Evolutionary conservation across 1,140 invertebrate species (phyloP).

Genomic region (Zaprionus lachaisei): DNA sequence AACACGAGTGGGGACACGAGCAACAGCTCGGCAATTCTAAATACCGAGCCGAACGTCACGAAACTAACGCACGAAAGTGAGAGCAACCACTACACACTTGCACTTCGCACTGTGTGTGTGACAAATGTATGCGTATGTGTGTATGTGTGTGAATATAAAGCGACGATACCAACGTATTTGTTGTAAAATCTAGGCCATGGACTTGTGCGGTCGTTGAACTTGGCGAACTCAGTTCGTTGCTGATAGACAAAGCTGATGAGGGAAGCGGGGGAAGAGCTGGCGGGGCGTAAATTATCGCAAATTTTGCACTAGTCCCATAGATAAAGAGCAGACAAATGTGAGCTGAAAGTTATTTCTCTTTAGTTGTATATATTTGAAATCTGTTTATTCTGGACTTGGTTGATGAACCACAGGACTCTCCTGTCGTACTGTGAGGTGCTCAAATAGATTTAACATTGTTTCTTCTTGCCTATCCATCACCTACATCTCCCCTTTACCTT

Average conservation of each 20-base stretch:
- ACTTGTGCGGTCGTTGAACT: constrained; percentile 81
- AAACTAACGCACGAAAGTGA: constrained; percentile 67
- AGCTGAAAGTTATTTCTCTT: background rate
- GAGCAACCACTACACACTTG: constrained; percentile 51
- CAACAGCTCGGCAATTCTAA: background rate
- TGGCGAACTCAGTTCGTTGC: constrained; percentile 57
- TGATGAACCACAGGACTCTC: no score
- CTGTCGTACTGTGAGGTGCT: no score
- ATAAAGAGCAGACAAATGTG: background rate
- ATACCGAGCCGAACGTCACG: background rate
- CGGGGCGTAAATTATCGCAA: background rate
- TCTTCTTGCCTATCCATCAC: background rate
- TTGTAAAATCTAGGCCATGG: constrained; percentile 82
- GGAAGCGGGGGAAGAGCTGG: background rate
- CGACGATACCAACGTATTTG: constrained; percentile 42
- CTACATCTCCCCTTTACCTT: no score
- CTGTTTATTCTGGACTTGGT: background rate
- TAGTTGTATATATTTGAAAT: background rate
- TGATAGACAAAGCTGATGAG: constrained; percentile 8
- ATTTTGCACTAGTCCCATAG: background rate
- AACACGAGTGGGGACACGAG: background rate
- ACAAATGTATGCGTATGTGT: background rate
- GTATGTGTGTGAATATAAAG: background rate
- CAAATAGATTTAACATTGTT: no score
- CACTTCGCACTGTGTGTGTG: background rate